Base-by-base conservation (phyloP, 2,888 invertebrate species). In the Aphidoletes aphidimyza region DNA sequence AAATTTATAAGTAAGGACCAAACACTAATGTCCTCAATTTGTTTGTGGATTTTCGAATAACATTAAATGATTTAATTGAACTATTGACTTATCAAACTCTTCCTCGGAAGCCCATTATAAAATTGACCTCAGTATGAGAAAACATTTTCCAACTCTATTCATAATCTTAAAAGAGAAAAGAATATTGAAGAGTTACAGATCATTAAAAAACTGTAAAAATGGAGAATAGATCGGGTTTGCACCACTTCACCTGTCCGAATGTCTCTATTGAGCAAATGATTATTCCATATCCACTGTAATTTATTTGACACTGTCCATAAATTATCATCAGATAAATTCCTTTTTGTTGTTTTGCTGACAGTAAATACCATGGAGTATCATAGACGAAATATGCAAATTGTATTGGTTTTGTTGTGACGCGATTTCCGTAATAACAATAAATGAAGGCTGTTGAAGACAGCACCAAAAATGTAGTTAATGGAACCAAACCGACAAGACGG, bases 141-240 rank as follows among this genome's bases (percentile, higher is more conserved):
- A 54, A 54, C n/a, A 54, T n/a, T 54, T n/a, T 22, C 54, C 54
- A n/a, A 54, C 54, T 54, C 54, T 54, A 22, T 3, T 54, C 54
- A 54, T 54, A 54, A 54, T 54, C 54, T 22, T 54, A 22, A 22
- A 54, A 14, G 22, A 54, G 22, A 54, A 22, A 14, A n/a, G 47
- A 47, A 47, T 14, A 11, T 17, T 47, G 3, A 47, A 19, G 47
- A 47, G 3, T 2, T 47, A 17, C 47, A 47, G 9, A 11, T 19
- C n/a, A 54, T 54, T 39, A 39, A 39, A 39, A 8, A 39, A 22
- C 22, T 54, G 2, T 54, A 6, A 22, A 22, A 54, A 2, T n/a
- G n/a, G n/a, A n/a, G n/a, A n/a, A n/a, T n/a, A n/a, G n/a, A n/a
- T n/a, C n/a, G n/a, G n/a, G n/a, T n/a, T n/a, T n/a, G n/a, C n/a